Conservation (phyloP, 2,113 vertebrate genomes). For the Clupea harengus region DNA sequence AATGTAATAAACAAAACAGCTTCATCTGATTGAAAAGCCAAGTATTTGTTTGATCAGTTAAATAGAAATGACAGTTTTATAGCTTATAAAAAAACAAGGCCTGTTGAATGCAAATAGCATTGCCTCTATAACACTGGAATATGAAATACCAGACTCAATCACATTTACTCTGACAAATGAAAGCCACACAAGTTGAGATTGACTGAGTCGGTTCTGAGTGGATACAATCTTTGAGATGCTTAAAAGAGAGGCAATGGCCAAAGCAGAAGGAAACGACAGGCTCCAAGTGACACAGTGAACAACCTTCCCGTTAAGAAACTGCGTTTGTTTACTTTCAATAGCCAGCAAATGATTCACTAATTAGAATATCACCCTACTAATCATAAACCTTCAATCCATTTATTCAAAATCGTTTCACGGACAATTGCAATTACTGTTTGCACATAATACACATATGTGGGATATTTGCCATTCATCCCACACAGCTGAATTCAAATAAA, state of each 20-base stretch:
- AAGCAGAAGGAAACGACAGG: background rate
- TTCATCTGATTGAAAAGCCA: conserved; percentile 3
- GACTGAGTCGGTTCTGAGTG: background rate
- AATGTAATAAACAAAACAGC: background rate
- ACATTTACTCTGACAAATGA: conserved; percentile 14
- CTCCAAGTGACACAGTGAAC: background rate
- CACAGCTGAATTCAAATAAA: background rate
- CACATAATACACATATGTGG: background rate
- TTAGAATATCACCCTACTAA: background rate
- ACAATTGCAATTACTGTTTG: background rate
- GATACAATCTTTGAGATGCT: background rate
- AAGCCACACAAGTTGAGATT: background rate
- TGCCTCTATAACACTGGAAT: background rate
- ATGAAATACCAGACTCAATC: background rate
- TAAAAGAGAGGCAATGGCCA: background rate
- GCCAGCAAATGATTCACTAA: background rate
- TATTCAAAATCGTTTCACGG: background rate
- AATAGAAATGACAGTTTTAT: conserved; percentile 6
- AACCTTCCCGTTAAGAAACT: background rate
- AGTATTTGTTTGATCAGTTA: background rate
- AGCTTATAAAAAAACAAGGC: background rate
- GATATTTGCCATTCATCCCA: background rate
- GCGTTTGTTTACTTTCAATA: background rate
- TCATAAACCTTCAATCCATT: background rate
- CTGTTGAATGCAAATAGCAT: background rate